A percentile compares a stretch with the other conserved stretches of the same genome.
These are phyloP conservation scores for Rhagophthalmus giganteus DNA, from an alignment of 2,888 invertebrate species.

Conservation along the genomic window DNA sequence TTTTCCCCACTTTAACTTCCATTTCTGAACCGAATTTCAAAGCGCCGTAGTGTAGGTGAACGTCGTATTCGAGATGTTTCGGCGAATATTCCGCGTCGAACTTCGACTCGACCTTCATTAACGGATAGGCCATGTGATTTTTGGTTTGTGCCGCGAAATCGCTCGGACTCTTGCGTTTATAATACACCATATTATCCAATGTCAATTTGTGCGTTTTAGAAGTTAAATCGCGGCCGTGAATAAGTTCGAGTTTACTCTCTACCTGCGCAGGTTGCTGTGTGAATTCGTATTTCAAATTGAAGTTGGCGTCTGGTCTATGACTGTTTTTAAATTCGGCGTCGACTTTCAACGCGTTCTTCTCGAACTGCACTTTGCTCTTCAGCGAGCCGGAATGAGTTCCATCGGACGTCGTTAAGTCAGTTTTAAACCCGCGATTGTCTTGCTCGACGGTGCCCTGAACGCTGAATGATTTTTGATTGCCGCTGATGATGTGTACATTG, in stretches of 20 bases:
- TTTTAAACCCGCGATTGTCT: conserved; percentile 51
- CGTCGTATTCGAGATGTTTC: conserved; percentile 61
- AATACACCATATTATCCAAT: conserved; percentile 43
- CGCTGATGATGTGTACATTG: conserved; percentile 58
- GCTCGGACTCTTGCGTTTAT: conserved; percentile 47
- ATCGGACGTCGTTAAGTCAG: conserved; percentile 59
- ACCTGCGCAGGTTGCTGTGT: conserved; percentile 29
- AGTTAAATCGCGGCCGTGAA: conserved; percentile 65
- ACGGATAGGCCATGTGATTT: conserved; percentile 61
- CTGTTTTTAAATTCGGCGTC: conserved; percentile 61
- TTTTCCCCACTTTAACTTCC: conserved; percentile 53
- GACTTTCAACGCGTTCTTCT: conserved; percentile 52
- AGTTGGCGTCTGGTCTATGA: conserved; percentile 63
- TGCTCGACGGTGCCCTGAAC: conserved; percentile 59
- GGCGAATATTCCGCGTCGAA: conserved; percentile 63
- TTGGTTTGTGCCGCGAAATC: conserved; percentile 59
- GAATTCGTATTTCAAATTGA: conserved; percentile 62
- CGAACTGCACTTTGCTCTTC: conserved; percentile 44
- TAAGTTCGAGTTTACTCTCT: conserved; percentile 51
- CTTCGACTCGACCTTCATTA: conserved; percentile 57
- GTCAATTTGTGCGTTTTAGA: conserved; percentile 61
- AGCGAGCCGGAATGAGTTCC: conserved; percentile 57
- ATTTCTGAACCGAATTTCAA: conserved; percentile 61
- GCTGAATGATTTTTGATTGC: conserved; percentile 53
- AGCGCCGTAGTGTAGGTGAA: conserved; percentile 62